Base-by-base conservation (phyloP, 2,888 invertebrate species). In the Eurytoma californica region DNA sequence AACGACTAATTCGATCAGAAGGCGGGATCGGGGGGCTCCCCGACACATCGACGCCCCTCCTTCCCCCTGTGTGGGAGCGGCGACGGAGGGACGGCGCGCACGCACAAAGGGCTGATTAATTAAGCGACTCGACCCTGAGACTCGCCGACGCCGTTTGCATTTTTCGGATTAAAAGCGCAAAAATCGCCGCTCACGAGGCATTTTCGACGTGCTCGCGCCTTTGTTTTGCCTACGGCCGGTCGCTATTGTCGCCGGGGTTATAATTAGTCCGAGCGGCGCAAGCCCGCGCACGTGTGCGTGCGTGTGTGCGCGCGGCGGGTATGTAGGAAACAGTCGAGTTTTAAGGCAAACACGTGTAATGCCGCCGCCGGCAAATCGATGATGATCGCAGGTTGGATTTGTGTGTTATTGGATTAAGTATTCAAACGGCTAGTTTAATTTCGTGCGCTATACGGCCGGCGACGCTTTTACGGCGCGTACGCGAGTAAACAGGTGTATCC, bases 101-200 rank as follows among this genome's bases (percentile, higher is more conserved):
- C 16, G 57, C 58, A n/a, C n/a, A 47, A 16, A 24, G 61, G 16
- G 3, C 55, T 76, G 55, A 76, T 76, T 77, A 77, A 77, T 70
- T 69, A 70, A 76, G 14, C 66, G n/a, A 1, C 51, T 3, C 49
- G 77, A 66, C 77, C 77, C 72, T 72, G 66, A 77, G 77, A 77
- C 77, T 66, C 30, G 2, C 2, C 30, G 77, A 7, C 72, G 77
- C 60, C 77, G 66, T 66, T 65, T 70, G 70, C 65, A 70, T 63
- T 53, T 77, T 77, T 63, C 70, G 55, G 49, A 77, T 77, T 70
- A 49, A 67, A 3, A 39, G 39, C 47, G 53, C 24, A 7, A 12
- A 24, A 24, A 24, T 24, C 24, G 24, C 24, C 24, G 24, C 24
- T 24, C 24, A 2, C 24, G 24, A 24, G 24, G 2, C 1, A 24